Evolutionary conservation across 2,888 invertebrate genomes (phyloP).

Genomic region (Drosophila demipolita): DNA sequence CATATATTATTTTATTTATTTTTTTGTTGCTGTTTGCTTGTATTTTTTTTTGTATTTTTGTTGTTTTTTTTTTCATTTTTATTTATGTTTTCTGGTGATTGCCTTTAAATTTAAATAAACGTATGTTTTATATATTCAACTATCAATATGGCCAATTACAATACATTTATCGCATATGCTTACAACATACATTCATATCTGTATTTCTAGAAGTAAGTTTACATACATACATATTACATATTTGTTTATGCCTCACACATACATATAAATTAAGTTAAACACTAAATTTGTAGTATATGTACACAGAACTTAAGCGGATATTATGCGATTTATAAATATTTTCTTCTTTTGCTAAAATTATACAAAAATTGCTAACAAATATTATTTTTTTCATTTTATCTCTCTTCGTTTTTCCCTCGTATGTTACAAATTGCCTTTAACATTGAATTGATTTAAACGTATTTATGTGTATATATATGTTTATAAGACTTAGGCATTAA

Average conservation of each 20-base stretch:
- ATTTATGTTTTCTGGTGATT: slow-evolving; percentile 71
- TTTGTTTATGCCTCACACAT: slow-evolving; percentile 58
- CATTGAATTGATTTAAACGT: slow-evolving; percentile 72
- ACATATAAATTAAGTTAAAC: slow-evolving; percentile 73
- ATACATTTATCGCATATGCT: slow-evolving; percentile 78
- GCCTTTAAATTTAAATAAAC: slow-evolving; percentile 80
- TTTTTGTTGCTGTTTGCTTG: slow-evolving; percentile 59
- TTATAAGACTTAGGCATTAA: slow-evolving; percentile 72
- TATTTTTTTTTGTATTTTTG: slow-evolving; percentile 54
- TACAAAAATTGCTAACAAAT: slow-evolving; percentile 80
- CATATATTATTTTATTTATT: slow-evolving; percentile 77
- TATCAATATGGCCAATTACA: slow-evolving; percentile 84
- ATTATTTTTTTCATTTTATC: slow-evolving; percentile 12
- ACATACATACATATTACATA: slow-evolving; percentile 34
- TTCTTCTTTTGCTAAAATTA: slow-evolving; percentile 69
- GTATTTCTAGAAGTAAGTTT: slow-evolving; percentile 46
- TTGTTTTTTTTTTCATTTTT: slow-evolving; percentile 43
- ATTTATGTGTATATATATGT: slow-evolving; percentile 40
- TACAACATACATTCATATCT: slow-evolving; percentile 48
- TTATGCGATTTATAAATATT: slow-evolving; percentile 53
- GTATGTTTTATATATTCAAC: slow-evolving; percentile 75
- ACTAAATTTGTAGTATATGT: slow-evolving; percentile 70
- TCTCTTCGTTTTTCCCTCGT: slow-evolving; percentile 12
- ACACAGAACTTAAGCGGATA: slow-evolving; percentile 67
- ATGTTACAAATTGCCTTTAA: slow-evolving; percentile 76